phyloP scores from a whole-genome alignment of 2,113 vertebrate genomes.

The Chelonoidis abingdonii region DNA sequence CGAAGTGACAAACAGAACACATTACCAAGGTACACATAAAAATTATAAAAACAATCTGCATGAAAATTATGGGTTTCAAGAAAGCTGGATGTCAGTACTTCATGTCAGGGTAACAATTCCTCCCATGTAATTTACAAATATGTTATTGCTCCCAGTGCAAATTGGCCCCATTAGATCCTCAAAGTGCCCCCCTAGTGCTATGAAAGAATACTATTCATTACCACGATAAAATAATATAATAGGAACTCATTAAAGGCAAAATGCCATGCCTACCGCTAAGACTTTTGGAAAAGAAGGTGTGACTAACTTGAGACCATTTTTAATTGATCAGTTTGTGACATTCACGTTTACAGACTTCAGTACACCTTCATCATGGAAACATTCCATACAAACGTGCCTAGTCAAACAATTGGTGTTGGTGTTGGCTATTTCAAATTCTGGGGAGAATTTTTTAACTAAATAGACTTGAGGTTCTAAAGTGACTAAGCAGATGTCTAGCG shows the following conservation, averaged over 20 bases:
- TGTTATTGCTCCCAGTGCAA: rapidly evolving
- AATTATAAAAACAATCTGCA: not conserved
- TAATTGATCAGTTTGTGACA: not conserved
- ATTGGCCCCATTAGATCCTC: not conserved
- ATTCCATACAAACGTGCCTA: rapidly evolving
- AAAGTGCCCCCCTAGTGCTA: not conserved
- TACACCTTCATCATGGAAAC: rapidly evolving
- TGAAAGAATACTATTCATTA: not conserved
- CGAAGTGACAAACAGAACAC: rapidly evolving
- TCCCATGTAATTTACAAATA: not conserved
- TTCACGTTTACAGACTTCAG: not conserved
- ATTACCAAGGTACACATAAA: rapidly evolving
- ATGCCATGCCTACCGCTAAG: not conserved
- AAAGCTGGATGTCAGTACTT: not conserved
- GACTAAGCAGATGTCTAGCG: rapidly evolving
- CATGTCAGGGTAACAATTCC: not conserved
- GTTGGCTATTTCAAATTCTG: not conserved
- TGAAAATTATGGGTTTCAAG: not conserved
- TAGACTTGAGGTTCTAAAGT: not conserved
- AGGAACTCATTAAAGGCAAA: not conserved
- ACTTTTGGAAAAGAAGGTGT: not conserved
- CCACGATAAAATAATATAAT: not conserved
- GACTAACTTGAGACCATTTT: not conserved
- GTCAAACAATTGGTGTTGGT: not conserved
- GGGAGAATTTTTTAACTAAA: not conserved